These are phyloP conservation scores for Trypoxylon attenuatum DNA, from an alignment of 2,888 invertebrate species.

Conservation along the genomic window DNA sequence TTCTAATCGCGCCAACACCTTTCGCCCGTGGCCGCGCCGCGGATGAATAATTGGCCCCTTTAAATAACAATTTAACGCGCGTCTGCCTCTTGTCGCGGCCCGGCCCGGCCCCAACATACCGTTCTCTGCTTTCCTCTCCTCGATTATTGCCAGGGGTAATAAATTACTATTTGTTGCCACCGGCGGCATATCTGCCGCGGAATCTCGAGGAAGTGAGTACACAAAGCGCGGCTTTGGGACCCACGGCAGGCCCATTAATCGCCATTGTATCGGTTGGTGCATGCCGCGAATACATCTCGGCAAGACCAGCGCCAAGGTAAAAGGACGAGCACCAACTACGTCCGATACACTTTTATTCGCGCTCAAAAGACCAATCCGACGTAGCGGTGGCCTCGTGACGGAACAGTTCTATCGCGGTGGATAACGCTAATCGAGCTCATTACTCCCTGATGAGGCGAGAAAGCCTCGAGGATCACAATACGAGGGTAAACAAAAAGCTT, in stretches of 20 bases:
- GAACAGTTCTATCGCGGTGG: no score
- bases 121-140: not conserved
- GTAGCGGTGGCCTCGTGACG: not conserved
- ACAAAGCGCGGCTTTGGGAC: not conserved
- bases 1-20: slow-evolving; percentile 15
- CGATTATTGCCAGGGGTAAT: slow-evolving; percentile 1
- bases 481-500: slow-evolving; percentile 9
- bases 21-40: not conserved
- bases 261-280: not conserved
- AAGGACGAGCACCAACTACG: no score
- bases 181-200: not conserved
- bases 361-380: not conserved
- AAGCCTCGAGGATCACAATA: not conserved
- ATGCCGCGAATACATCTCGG: not conserved
- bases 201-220: not conserved
- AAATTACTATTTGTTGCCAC: slow-evolving; percentile 10
- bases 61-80: slow-evolving; percentile 2
- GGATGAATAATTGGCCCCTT: slow-evolving; percentile 19
- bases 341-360: not conserved
- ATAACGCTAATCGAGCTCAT: not conserved
- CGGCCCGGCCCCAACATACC: not conserved
- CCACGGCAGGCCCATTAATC: slow-evolving; percentile 15
- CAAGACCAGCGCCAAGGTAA: not conserved
- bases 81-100: not conserved
- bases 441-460: not conserved